Conservation (phyloP, 2,113 vertebrate species). For the Oncorhynchus keta region DNA sequence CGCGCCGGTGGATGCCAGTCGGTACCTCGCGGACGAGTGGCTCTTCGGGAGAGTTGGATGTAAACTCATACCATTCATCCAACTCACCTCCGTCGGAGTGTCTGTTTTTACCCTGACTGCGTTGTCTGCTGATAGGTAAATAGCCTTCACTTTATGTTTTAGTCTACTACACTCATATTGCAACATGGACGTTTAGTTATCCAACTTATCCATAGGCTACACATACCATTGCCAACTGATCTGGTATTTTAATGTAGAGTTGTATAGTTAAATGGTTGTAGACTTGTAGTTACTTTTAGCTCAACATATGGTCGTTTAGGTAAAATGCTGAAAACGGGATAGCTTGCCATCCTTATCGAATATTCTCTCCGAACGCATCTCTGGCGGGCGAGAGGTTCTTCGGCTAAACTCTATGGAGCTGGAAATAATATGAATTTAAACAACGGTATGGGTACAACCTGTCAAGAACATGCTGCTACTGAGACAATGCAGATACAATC, state of each 20-base stretch:
- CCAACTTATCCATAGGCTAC: too few relatives aligned
- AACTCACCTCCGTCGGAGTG: conserved; percentile 95
- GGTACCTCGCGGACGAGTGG: conserved; percentile 90
- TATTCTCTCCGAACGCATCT: too few relatives aligned
- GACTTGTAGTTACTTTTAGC: too few relatives aligned
- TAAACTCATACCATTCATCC: conserved; percentile 95
- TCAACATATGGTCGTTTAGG: too few relatives aligned
- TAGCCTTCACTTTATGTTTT: neutral
- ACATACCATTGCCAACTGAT: neutral
- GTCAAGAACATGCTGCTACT: too few relatives aligned
- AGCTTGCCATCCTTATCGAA: too few relatives aligned
- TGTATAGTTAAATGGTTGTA: too few relatives aligned
- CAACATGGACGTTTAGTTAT: neutral
- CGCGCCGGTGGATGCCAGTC: conserved; percentile 95
- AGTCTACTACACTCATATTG: neutral
- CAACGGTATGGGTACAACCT: neutral
- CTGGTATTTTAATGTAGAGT: neutral
- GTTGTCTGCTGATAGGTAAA: conserved; percentile 94
- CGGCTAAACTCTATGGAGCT: too few relatives aligned
- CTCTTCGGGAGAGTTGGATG: conserved; percentile 92
- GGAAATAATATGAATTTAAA: neutral
- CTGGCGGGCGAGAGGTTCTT: too few relatives aligned
- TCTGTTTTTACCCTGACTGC: conserved; percentile 97
- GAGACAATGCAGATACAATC: too few relatives aligned
- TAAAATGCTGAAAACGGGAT: too few relatives aligned